These are phyloP conservation scores for Trichomycterus rosablanca DNA, from an alignment of 2,113 vertebrate genomes.

Conservation along the genomic window DNA sequence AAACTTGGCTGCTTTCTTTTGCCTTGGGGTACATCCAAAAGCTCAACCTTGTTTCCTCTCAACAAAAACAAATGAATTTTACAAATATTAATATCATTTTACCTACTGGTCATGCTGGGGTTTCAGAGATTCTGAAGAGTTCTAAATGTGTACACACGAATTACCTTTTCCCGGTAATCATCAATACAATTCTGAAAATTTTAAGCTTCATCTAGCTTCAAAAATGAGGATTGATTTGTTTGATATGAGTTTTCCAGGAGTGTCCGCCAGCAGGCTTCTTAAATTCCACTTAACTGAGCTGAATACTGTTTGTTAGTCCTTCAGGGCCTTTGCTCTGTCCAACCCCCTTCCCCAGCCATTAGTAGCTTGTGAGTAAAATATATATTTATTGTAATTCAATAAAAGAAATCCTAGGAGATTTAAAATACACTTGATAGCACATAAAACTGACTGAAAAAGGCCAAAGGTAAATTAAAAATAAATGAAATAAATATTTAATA, in stretches of 20 bases:
- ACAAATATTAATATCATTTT: slow-evolving; percentile 4
- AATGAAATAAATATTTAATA: no score
- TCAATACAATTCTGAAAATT: neutral
- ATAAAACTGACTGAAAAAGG: no score
- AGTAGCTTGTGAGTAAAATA: no score
- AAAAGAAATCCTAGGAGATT: no score
- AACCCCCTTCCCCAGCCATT: no score
- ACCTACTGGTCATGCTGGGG: neutral
- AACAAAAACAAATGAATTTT: neutral
- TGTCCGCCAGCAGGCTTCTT: slow-evolving; percentile 4
- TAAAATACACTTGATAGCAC: no score
- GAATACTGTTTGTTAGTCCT: neutral
- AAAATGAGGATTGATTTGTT: slow-evolving; percentile 8
- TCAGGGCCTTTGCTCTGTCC: no score
- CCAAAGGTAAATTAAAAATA: no score
- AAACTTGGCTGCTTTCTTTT: slow-evolving; percentile 1
- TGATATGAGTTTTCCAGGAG: neutral
- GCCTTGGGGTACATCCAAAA: neutral
- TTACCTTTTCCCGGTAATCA: neutral
- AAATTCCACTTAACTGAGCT: no score
- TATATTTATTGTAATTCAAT: no score
- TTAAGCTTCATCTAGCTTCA: slow-evolving; percentile 8
- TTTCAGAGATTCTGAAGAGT: neutral
- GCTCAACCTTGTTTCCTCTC: neutral
- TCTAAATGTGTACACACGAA: neutral